Base-by-base conservation (phyloP, 2,113 vertebrate genomes). In the Opisthocomus hoazin region DNA sequence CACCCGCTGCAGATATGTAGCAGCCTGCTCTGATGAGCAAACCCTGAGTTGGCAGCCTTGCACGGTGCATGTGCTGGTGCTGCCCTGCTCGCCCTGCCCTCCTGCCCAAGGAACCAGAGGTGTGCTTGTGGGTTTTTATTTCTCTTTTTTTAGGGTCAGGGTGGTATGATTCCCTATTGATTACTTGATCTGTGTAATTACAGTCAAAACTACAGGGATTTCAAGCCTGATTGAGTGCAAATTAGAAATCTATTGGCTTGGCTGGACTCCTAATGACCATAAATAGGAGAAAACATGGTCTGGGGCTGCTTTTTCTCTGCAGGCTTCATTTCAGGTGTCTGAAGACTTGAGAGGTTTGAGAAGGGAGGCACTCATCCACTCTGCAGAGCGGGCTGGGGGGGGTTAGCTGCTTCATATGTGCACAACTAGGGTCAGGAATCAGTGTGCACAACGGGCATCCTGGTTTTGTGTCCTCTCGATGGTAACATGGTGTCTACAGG, bases 221-320 rank as follows among this genome's bases (percentile, higher is more conserved):
- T 98, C 97, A 98, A 97, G 97, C 95, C 95, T 97, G 97, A 97
- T 90, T 97, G 97, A 97, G 95, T 97, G 94, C 96, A 97, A 98
- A 98, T 98, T 97, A 98, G 96, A 97, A 98, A 98, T 97, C 97
- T 88, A 95, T 97, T 94, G 95, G 89, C 81, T 96, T 95, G 95
- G 89, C 16, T 68, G 93, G 93, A 24, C 64, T 94, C 84, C 61
- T 89, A 93, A 85, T 87, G 89, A 58, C 60, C 79, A 70, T 73
- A 64, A 92, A 95, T 88, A 96, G 79, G 41, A 18, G 43, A 54
- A 57, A 83, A 85, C 84, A 60, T 11, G 57, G 34, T 50, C 79
- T 70, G 86, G 88, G 92, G 85, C 81, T 91, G 92, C 58, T 87
- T 65, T 88, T 89, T 82, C 61, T 60, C 87, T 46, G 66, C 48